phyloP scores from a whole-genome alignment of 2,888 invertebrate species.

The Oxyscelio sp. region DNA sequence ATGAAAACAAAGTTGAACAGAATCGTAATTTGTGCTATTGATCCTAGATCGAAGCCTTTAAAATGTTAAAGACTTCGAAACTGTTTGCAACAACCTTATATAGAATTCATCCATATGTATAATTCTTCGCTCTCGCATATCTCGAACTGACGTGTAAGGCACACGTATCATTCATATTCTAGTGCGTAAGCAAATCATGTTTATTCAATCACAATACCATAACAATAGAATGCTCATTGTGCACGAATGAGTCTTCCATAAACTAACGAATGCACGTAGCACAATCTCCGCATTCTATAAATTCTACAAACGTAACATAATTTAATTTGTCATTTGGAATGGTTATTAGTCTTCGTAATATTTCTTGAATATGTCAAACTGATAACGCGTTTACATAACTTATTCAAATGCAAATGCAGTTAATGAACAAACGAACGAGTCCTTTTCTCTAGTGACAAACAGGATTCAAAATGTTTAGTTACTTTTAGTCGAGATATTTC shows the following conservation, averaged over 20 bases:
- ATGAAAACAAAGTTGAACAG: no score
- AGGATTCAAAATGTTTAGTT: no score
- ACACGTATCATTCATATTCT: conserved; percentile 48
- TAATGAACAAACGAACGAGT: background rate
- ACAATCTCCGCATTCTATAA: conserved; percentile 10
- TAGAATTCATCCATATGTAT: conserved; percentile 20
- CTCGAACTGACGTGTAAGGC: conserved; percentile 8
- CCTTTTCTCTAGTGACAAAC: background rate
- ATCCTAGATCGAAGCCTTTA: no score
- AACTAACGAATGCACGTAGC: conserved; percentile 15
- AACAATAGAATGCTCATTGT: conserved; percentile 75
- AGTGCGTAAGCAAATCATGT: conserved; percentile 79
- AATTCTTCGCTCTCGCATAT: conserved; percentile 25
- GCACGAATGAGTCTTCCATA: conserved; percentile 37
- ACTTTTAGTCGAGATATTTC: background rate
- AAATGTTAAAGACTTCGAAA: no score
- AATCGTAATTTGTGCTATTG: background rate
- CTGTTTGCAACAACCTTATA: conserved; percentile 8
- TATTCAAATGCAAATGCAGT: background rate
- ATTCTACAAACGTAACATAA: conserved; percentile 25
- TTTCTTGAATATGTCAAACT: background rate
- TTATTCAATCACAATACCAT: conserved; percentile 81
- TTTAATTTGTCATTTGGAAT: conserved; percentile 8
- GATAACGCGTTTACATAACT: background rate
- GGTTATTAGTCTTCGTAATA: background rate